Conservation (phyloP, 2,797 vertebrate species). For the Chelon labrosus region DNA sequence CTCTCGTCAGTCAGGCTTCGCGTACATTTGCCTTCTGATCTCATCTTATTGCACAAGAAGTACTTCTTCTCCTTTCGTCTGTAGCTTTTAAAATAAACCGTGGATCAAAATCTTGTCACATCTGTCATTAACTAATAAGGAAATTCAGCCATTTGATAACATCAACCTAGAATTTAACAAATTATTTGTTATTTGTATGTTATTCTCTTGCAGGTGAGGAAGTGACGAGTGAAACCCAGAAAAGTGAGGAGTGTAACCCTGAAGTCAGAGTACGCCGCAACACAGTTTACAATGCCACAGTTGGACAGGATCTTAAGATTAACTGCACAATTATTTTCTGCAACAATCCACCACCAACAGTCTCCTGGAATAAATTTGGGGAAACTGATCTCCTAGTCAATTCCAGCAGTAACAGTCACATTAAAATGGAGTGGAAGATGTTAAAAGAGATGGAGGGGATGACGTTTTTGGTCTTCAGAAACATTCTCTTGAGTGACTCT, state of each 20-base stretch:
- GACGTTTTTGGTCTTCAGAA: conserved; percentile 45
- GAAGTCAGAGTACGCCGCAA: background rate
- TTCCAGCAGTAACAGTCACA: background rate
- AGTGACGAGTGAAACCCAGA: too few species aligned
- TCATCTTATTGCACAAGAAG: too few species aligned
- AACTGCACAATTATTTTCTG: conserved; percentile 26
- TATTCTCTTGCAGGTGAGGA: conserved; percentile 27
- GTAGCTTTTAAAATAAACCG: too few species aligned
- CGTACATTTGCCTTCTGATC: background rate
- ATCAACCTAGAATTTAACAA: background rate
- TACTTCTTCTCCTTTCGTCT: too few species aligned
- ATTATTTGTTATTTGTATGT: background rate
- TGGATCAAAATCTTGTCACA: too few species aligned
- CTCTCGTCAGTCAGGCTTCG: background rate
- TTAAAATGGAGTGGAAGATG: conserved; percentile 2
- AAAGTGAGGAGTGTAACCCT: rapidly evolving
- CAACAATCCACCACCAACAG: background rate
- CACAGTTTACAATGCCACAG: rapidly evolving
- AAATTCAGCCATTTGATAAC: background rate
- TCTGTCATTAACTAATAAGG: background rate
- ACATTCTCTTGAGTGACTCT: background rate
- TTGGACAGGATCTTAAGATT: background rate
- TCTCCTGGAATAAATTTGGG: conserved; percentile 36
- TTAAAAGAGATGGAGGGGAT: too few species aligned
- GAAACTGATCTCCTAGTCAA: rapidly evolving